phyloP scores from a whole-genome alignment of 1,140 invertebrate genomes.

The Periplaneta americana region DNA sequence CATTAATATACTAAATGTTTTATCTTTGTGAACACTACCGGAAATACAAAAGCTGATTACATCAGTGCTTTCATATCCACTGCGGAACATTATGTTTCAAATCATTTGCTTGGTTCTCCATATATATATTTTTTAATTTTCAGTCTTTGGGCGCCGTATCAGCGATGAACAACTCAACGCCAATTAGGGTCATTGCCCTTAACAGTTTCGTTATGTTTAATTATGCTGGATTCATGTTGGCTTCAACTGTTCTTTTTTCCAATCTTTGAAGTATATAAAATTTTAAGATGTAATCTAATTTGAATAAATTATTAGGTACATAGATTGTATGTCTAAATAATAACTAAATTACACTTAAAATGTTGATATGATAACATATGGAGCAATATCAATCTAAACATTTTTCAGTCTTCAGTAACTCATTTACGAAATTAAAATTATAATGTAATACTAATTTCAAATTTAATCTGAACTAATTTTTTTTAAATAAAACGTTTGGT shows the following conservation, averaged over 20 bases:
- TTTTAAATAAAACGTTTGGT: background rate
- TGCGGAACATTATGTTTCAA: slow-evolving; percentile 3
- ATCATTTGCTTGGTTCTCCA: slow-evolving; percentile 3
- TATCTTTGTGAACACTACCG: slow-evolving; percentile 10
- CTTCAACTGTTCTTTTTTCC: background rate
- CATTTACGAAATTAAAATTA: background rate
- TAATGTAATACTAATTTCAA: background rate
- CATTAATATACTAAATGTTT: slow-evolving; percentile 4
- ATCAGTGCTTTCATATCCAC: background rate
- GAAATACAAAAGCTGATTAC: slow-evolving; percentile 12
- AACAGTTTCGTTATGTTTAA: background rate
- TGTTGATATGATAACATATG: background rate
- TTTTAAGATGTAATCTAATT: background rate
- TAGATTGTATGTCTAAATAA: background rate
- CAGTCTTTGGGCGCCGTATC: slow-evolving; percentile 7
- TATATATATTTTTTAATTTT: background rate
- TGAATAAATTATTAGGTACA: background rate
- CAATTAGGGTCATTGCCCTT: background rate
- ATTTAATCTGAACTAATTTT: background rate
- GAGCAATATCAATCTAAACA: background rate
- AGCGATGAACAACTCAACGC: background rate
- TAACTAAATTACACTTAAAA: background rate
- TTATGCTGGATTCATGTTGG: background rate
- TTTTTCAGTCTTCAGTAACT: background rate
- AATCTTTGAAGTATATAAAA: background rate